Evolutionary conservation across 2,888 invertebrate genomes (phyloP).

Genomic region (Phorcus lineatus): DNA sequence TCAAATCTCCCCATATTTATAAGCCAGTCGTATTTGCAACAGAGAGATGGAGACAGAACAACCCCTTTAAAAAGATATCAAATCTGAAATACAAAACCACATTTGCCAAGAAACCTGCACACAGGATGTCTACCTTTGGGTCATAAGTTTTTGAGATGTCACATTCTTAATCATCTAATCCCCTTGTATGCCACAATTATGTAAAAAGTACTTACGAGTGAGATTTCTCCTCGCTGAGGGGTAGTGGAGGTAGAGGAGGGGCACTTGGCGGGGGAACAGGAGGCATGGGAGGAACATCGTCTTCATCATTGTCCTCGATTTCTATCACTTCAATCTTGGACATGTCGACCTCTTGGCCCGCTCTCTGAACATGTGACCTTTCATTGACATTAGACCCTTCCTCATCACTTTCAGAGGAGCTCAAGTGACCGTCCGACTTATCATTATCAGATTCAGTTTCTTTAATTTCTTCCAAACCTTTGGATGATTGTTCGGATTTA

Average conservation of each 20-base stretch:
- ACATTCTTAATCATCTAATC: no score
- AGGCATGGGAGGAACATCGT: not conserved
- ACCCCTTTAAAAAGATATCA: no score
- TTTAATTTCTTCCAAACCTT: not conserved
- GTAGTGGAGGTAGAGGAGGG: not conserved
- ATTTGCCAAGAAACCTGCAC: no score
- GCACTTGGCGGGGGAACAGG: not conserved
- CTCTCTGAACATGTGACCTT: not conserved
- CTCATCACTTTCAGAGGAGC: slow-evolving; percentile 4
- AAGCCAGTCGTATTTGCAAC: no score
- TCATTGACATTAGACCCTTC: not conserved
- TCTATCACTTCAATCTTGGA: not conserved
- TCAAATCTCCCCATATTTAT: no score
- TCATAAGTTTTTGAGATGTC: no score
- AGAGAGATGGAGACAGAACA: no score
- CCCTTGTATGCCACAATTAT: no score
- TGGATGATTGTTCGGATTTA: not conserved
- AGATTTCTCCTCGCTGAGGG: not conserved
- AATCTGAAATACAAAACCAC: no score
- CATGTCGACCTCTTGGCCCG: not conserved
- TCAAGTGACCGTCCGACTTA: not conserved
- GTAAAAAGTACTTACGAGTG: not conserved
- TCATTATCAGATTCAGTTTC: not conserved
- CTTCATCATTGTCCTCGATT: slow-evolving; percentile 11
- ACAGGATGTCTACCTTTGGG: no score